phyloP scores from a whole-genome alignment of 2,113 vertebrate genomes.

The Ailurus styani region DNA sequence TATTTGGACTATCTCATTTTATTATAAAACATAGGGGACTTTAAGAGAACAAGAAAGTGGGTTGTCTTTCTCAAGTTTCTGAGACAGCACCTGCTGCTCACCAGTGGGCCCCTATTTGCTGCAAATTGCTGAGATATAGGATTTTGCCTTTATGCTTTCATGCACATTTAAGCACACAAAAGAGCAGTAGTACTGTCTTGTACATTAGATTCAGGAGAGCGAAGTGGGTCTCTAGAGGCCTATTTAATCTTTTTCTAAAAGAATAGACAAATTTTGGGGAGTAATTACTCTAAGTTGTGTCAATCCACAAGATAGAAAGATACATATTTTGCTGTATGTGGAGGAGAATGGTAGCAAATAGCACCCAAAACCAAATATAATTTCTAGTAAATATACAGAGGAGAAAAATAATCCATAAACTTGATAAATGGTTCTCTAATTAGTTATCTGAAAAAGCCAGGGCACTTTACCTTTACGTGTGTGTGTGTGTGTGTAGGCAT shows the following conservation, averaged over 20 bases:
- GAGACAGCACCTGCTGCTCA: conserved; percentile 31
- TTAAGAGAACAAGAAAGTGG: conserved; percentile 29
- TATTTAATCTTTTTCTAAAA: conserved; percentile 22
- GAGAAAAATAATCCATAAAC: conserved; percentile 42
- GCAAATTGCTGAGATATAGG: neutral
- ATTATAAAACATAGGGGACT: neutral
- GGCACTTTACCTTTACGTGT: neutral
- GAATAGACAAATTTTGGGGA: conserved; percentile 58
- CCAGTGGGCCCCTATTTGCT: neutral
- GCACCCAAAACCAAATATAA: conserved; percentile 32
- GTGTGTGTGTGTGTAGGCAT: neutral
- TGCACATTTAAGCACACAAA: conserved; percentile 29
- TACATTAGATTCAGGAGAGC: neutral
- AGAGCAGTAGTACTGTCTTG: neutral
- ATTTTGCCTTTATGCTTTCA: conserved; percentile 22
- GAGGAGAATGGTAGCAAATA: conserved; percentile 18
- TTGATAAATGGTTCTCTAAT: conserved; percentile 19
- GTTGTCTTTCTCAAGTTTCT: neutral
- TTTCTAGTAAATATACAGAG: neutral
- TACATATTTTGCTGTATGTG: conserved; percentile 24
- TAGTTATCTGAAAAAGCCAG: conserved; percentile 6
- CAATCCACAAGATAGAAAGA: conserved; percentile 58
- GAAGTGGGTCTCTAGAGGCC: neutral
- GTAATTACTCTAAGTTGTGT: conserved; percentile 61
- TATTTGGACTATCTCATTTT: conserved; percentile 24